Evolutionary conservation across 2,113 vertebrate genomes (phyloP), one percentile per base, ranked within the genome.

Genomic region (Falco punctatus): DNA sequence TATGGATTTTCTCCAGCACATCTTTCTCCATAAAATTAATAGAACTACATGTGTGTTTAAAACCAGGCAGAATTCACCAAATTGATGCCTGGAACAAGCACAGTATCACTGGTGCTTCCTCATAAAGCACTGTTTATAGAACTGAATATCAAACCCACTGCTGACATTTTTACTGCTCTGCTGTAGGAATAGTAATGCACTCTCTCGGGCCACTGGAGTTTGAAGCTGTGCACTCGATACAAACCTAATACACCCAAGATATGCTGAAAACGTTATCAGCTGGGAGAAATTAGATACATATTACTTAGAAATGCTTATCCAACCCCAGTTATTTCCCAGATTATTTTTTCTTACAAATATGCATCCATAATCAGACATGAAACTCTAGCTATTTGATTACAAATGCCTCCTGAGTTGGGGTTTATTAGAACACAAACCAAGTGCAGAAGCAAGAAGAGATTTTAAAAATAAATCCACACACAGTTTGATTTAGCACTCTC

Each of bases 301-400:
- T 81, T 9, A 74, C 94, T 94, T 32, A 54, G 79, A 97, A 97
- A 94, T 46, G 44, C 54, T 91, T 81, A 67, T 92, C 33, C 65
- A 62, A n/a, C 40, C 14, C 10, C 32, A 66, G 5, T 27, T 91
- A n/a, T 88, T 96, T 82, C 90, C 92, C 70, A 94, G 91, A 85
- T 94, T 80, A 96, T 96, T 94, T 93, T 52, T 86, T 82, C 83
- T 90, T 78, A 59, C 44, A 95, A 96, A 95, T 92, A 90, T 30
- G 81, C 44, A 86, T 91, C n/a, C 49, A 77, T 86, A 75, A 86
- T 86, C 88, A 72, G 54, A 92, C 75, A 91, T 70, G 22, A 95
- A 94, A 95, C 90, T 94, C 74, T 92, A 94, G 58, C 40, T 81
- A 78, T 70, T 86, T 82, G 33, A 38, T 89, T 88, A 94, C 59